Evolutionary conservation across 2,113 vertebrate genomes (phyloP).

Genomic region (Pedionomus torquatus): DNA sequence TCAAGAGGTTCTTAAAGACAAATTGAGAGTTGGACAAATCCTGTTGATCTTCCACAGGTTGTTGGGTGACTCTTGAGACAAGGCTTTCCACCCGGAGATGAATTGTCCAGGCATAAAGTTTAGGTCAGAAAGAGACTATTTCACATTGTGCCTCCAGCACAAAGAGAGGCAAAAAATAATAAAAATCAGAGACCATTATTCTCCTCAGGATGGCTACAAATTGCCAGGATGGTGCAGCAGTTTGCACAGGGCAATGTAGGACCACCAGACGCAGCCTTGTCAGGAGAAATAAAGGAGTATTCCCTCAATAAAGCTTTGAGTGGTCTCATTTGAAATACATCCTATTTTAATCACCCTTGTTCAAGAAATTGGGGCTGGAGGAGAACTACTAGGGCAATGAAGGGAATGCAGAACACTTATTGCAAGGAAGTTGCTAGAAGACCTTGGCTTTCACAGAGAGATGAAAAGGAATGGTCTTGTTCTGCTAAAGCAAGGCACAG

Average conservation of each 20-base stretch:
- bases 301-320: rapidly evolving
- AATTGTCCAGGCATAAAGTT: neutral
- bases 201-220: neutral
- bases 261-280: rapidly evolving
- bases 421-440: neutral
- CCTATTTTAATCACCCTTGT: neutral
- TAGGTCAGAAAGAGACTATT: neutral
- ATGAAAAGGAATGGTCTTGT: neutral
- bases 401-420: neutral
- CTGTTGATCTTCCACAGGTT: neutral
- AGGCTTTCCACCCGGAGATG: neutral
- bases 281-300: neutral
- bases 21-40: neutral
- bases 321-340: neutral
- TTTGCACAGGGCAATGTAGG: rapidly evolving
- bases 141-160: neutral
- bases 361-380: neutral
- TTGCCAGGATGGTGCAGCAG: neutral
- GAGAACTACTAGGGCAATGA: neutral
- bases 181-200: rapidly evolving
- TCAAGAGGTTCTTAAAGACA: neutral
- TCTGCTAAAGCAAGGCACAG: neutral
- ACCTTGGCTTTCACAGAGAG: neutral
- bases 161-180: neutral
- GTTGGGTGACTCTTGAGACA: neutral